These are phyloP conservation scores for Ctenochaetus hawaiiensis DNA, from an alignment of 2,797 vertebrate genomes.

Conservation along the genomic window DNA sequence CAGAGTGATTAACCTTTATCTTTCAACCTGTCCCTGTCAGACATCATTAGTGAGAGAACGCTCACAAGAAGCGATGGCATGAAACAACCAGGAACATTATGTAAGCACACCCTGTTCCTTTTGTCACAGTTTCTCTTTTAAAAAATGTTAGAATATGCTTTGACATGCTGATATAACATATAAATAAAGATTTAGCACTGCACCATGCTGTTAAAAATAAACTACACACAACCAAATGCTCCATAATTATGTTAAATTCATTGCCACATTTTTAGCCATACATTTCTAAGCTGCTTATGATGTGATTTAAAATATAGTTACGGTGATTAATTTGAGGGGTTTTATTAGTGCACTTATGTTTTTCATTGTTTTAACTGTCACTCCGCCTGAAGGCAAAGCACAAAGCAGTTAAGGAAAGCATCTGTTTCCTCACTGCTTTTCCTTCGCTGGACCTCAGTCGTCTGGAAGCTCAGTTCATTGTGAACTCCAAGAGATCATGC, in stretches of 20 bases:
- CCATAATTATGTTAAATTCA: neutral
- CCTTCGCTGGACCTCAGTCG: neutral
- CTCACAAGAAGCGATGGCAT: constrained; percentile 48
- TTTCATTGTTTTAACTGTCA: constrained; percentile 1
- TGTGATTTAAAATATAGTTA: neutral
- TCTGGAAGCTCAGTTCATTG: neutral
- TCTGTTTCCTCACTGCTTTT: constrained; percentile 13
- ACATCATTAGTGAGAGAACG: constrained; percentile 70
- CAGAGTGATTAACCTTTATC: constrained; percentile 82
- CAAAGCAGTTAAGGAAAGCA: constrained; percentile 3
- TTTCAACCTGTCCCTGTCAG: constrained; percentile 68
- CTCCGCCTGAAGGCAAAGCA: neutral
- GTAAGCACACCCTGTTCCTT: constrained; percentile 21
- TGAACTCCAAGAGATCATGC: constrained; percentile 16
- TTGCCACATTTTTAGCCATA: constrained; percentile 4
- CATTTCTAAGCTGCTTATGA: constrained; percentile 4
- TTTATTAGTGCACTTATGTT: neutral
- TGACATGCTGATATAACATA: neutral
- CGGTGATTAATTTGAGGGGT: neutral
- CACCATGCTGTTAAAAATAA: constrained; percentile 1
- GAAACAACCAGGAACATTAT: constrained; percentile 47
- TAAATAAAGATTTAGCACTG: neutral
- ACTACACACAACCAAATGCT: neutral
- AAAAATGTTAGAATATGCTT: neutral
- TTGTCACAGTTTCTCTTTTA: constrained; percentile 6